These are phyloP conservation scores for Microchirus variegatus DNA, from an alignment of 2,797 vertebrate species.

Conservation along the genomic window DNA sequence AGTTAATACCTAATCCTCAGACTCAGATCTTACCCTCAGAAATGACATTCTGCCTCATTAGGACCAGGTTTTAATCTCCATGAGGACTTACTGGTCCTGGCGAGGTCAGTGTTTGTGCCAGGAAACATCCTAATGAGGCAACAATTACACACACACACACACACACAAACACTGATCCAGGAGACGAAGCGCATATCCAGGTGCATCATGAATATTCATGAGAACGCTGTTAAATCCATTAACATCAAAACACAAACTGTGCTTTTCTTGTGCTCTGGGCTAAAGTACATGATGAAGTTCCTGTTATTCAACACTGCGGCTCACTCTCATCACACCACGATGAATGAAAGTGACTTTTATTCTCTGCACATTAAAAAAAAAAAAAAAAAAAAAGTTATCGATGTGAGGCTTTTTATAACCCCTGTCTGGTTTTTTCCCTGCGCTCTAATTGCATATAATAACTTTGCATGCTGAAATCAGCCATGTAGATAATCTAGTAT, in stretches of 20 bases:
- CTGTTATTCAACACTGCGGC: too few relatives aligned
- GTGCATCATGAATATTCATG: conserved; percentile 2
- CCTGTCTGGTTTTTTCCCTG: too few relatives aligned
- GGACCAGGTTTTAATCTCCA: too few relatives aligned
- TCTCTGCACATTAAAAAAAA: rapidly evolving
- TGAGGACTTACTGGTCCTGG: too few relatives aligned
- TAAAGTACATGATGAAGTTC: background rate
- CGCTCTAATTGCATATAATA: conserved; percentile 8
- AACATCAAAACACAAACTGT: background rate
- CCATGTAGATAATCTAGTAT: conserved; percentile 22
- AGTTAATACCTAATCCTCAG: too few relatives aligned
- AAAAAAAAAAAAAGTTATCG: too few relatives aligned
- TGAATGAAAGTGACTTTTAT: background rate
- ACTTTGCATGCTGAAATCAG: background rate
- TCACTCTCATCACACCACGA: background rate
- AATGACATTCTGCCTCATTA: too few relatives aligned
- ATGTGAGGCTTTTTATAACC: too few relatives aligned
- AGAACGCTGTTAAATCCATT: background rate
- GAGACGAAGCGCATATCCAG: background rate
- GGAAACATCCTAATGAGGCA: too few relatives aligned
- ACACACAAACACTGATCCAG: background rate
- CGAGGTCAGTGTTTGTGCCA: background rate
- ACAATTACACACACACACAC: background rate
- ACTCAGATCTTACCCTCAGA: too few relatives aligned
- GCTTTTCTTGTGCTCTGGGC: background rate